Base-by-base conservation (phyloP, 2,113 vertebrate species). In the Nothocercus nigrocapillus region DNA sequence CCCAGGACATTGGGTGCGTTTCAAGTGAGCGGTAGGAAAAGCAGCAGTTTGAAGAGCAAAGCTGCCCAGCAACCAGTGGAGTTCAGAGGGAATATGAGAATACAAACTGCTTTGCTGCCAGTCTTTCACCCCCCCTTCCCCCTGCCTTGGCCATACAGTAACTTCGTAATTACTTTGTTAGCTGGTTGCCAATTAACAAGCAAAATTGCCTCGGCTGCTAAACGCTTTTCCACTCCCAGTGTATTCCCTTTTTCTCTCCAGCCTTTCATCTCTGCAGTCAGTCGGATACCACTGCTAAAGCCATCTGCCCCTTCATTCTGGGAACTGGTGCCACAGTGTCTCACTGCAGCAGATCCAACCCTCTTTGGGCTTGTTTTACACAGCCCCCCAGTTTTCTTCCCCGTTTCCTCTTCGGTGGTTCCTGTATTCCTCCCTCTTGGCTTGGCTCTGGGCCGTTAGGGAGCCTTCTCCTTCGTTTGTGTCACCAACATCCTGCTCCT, bases 161-260 rank as follows among this genome's bases (percentile, higher is more conserved):
- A 87, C 70, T 93, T 83, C 61, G 68, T 95, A 88, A 93, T 88
- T 94, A 88, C 45, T 7, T 32, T 51, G 42, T 77, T 93, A 81
- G 76, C 76, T 88, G 70, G 72, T 70, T 95, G 95, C 82, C 82
- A 96, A 81, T 95, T 95, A 96, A 93, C 78, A 70, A 53, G 76
- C n/a, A 56, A 90, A 93, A 63, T 69, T 51, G 6, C n/a, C 47
- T 64, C 0, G 5, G 47, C 83, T 72, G 90, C 64, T 13, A 38
- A 82, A 72, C 0, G 22, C 34, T 92, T 76, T 79, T 64, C 69
- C 70, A 66, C 82, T 95, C 91, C 88, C 56, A 32, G 3, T 22
- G 13, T 11, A 51, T 83, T 95, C 80, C 14, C 62, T 83, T 74
- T 63, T 80, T 89, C 63, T 63, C 45, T n/a, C 22, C 30, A 8